Evolutionary conservation across 2,888 invertebrate genomes (phyloP), one percentile per base, ranked within the genome.

Genomic region (Apantesis nais): DNA sequence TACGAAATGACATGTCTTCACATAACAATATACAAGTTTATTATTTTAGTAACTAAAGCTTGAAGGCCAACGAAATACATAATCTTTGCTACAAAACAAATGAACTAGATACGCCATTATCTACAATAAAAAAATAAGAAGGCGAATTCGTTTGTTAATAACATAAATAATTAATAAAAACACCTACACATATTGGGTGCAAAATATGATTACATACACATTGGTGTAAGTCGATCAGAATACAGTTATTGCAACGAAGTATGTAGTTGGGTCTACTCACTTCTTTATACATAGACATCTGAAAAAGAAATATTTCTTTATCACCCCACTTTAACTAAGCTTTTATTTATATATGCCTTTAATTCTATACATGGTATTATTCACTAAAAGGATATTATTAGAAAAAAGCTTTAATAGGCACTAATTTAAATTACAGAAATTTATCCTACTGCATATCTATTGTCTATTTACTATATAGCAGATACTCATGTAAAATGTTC

Each of bases 1-100:
- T 85, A 88, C 84, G 88, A 89, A 89, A 86, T 80, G 78, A 84
- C 84, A 87, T 78, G 83, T 86, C 82, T 90, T 87, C 88, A 91
- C 87, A 90, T 91, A 90, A 90, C 88, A 91, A 91, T 88, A 89
- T 90, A 89, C 88, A 90, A 85, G 83, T 85, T 83, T 83, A 78
- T 81, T 79, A 80, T 80, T 86, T 86, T 82, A 89, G 80, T 87
- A 90, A 90, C 88, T 87, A 86, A 89, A 81, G 83, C 86, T 74
- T 83, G 76, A 80, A 82, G 76, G 88, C 88, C 88, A 89, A 90
- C 83, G 83, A 89, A 75, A 87, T 88, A 81, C 84, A 81, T 84
- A 78, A 85, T 86, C 85, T 83, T 85, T 82, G 86, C 86, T 89
- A 90, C 85, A 86, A 88, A 89, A 87, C 85, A 89, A 89, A 87